Base-by-base conservation (phyloP, 2,797 vertebrate species). In the Brotogeris chrysoptera region DNA sequence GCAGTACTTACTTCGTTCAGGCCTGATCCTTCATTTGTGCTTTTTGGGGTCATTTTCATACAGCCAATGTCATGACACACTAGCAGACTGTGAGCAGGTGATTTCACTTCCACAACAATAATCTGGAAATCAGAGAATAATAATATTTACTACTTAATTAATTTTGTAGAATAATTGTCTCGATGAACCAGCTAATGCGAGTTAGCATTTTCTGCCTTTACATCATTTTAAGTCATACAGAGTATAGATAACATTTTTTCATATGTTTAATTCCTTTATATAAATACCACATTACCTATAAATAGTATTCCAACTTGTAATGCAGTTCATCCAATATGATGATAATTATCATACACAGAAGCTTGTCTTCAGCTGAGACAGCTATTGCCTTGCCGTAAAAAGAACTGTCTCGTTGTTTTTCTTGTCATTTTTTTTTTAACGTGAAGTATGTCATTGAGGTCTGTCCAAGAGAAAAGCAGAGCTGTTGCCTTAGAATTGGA, bases 31-130 rank as follows among this genome's bases (percentile, higher is more conserved):
- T 78, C 53, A 50, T 66, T 86, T 50, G 14, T 32, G 20, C 19
- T 47, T 13, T 59, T 9, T 61, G 59, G 16, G 32, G 23, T 49
- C 43, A 32, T 86, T 80, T 66, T 41, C 43, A 90, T 76, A 17
- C 4, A 50, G 27, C 28, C 1, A 2, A 10, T 69, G 8, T 59
- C 13, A 6, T 41, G 59, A 39, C 65, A 61, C 0, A 1, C 11
- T 21, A 43, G 32, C 44, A 69, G 91, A 20, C 43, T 85, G 28
- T 28, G 59, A 50, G 21, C 15, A 80, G 69, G 24, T 30, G n/a
- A n/a, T 21, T 80, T 85, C 28, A 65, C 21, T 70, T 85, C 68
- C 25, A 64, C 38, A 79, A 38, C 5, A 85, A 61, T 90, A 66
- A 39, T 27, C 34, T 65, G 10, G 60, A 73, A 55, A 80, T 53